phyloP scores from a whole-genome alignment of 2,113 vertebrate species.

The Sterna hirundo region DNA sequence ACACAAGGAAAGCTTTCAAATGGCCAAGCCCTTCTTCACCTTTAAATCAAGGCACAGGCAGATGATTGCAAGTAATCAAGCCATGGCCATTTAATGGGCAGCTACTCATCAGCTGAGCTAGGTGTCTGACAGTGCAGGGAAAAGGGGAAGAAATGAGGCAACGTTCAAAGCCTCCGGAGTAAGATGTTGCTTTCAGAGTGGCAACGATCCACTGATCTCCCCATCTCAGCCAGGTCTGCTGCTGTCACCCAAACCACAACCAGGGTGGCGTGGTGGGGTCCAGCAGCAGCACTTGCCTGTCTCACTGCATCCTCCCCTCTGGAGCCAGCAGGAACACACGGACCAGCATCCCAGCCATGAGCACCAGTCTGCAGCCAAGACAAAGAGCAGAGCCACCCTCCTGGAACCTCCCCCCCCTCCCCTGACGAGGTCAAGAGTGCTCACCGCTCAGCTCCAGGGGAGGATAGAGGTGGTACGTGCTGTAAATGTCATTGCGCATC shows the following conservation, averaged over 20 bases:
- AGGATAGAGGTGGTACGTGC: slow-evolving; percentile 84
- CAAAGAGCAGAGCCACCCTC: rapidly evolving
- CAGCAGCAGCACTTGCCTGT: neutral
- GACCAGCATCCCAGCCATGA: rapidly evolving
- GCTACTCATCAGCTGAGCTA: neutral
- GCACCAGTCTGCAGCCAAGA: rapidly evolving
- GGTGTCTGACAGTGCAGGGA: rapidly evolving
- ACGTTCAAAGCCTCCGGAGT: rapidly evolving
- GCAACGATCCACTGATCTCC: neutral
- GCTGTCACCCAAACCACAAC: neutral
- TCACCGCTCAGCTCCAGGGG: slow-evolving; percentile 85
- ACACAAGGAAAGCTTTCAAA: neutral
- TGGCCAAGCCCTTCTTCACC: neutral
- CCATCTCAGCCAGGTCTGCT: neutral
- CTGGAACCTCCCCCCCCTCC: rapidly evolving
- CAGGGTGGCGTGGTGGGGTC: rapidly evolving
- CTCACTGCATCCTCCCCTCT: too few relatives aligned
- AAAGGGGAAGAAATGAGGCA: neutral
- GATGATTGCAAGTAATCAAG: neutral
- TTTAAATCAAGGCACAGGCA: neutral
- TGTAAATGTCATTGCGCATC: slow-evolving; percentile 93
- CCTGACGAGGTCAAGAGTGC: neutral
- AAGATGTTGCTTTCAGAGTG: rapidly evolving
- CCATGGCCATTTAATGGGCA: neutral
- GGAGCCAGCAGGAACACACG: rapidly evolving